phyloP scores from a whole-genome alignment of 2,888 invertebrate genomes.

The Eristalis arbustorum region DNA sequence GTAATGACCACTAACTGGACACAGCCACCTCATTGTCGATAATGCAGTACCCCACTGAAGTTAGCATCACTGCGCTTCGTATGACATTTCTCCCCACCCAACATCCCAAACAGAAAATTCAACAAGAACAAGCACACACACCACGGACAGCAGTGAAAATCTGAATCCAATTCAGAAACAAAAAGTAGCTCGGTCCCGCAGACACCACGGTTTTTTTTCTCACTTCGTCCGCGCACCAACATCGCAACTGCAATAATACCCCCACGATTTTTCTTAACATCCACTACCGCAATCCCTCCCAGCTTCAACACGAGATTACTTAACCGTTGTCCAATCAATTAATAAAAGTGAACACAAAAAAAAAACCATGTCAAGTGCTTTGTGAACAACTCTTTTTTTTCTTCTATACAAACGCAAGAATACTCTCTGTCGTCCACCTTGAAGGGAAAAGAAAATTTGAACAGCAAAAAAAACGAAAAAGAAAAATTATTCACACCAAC shows the following conservation, averaged over 20 bases:
- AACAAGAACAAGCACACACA: constrained; percentile 38
- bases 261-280: background rate
- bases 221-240: constrained; percentile 41
- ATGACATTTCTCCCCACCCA: constrained; percentile 42
- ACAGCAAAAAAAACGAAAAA: constrained; percentile 25
- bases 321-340: background rate
- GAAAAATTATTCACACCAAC: constrained; percentile 16
- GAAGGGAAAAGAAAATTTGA: constrained; percentile 26
- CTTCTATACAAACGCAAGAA: constrained; percentile 19
- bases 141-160: constrained; percentile 24
- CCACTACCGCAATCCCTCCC: background rate
- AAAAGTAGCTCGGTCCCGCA: constrained; percentile 55
- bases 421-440: constrained; percentile 51
- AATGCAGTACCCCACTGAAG: constrained; percentile 20
- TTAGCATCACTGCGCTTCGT: background rate
- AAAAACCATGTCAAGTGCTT: constrained; percentile 53
- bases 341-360: background rate
- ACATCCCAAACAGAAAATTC: background rate
- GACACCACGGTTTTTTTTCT: constrained; percentile 26
- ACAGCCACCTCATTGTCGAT: background rate
- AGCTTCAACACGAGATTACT: background rate
- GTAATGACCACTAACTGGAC: constrained; percentile 8
- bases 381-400: too few relatives aligned
- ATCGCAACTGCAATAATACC: constrained; percentile 19
- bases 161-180: constrained; percentile 58